A percentile compares a stretch with the other conserved stretches of the same genome.
These are phyloP conservation scores for Cephus runcator DNA, from an alignment of 2,888 invertebrate genomes.

Conservation along the genomic window DNA sequence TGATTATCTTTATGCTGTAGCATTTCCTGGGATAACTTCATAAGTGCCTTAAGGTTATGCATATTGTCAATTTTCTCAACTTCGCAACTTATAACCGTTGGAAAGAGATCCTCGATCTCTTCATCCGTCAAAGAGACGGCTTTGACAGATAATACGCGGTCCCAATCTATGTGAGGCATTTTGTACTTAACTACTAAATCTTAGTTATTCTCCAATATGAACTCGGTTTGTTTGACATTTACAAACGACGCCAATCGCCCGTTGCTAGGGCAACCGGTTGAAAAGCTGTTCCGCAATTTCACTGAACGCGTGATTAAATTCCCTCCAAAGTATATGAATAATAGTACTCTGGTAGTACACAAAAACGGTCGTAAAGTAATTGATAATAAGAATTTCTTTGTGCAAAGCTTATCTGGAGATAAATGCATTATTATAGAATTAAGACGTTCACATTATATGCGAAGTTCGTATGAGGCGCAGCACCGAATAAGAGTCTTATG, in stretches of 20 bases:
- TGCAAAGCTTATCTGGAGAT: too few relatives aligned
- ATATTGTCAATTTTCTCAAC: slow-evolving; percentile 71
- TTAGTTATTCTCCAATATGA: neutral
- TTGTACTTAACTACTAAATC: slow-evolving; percentile 5
- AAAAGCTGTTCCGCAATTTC: too few relatives aligned
- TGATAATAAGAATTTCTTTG: too few relatives aligned
- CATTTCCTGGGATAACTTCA: slow-evolving; percentile 75
- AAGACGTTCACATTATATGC: neutral
- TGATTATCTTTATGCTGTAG: slow-evolving; percentile 77
- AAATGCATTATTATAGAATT: neutral
- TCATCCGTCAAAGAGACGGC: slow-evolving; percentile 65
- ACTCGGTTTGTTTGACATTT: neutral
- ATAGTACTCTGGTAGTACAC: too few relatives aligned
- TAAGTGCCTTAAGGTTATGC: slow-evolving; percentile 69
- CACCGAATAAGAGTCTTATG: neutral
- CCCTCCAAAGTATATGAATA: neutral
- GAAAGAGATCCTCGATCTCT: slow-evolving; percentile 74
- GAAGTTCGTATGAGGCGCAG: neutral
- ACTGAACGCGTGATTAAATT: neutral
- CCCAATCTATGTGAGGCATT: slow-evolving; percentile 50
- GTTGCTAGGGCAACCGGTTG: slow-evolving; percentile 1
- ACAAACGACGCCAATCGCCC: neutral
- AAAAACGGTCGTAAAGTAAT: too few relatives aligned
- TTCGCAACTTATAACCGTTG: slow-evolving; percentile 73
- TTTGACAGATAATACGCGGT: slow-evolving; percentile 44